These are phyloP conservation scores for Melanerpes formicivorus DNA, from an alignment of 2,113 vertebrate species.

Conservation along the genomic window DNA sequence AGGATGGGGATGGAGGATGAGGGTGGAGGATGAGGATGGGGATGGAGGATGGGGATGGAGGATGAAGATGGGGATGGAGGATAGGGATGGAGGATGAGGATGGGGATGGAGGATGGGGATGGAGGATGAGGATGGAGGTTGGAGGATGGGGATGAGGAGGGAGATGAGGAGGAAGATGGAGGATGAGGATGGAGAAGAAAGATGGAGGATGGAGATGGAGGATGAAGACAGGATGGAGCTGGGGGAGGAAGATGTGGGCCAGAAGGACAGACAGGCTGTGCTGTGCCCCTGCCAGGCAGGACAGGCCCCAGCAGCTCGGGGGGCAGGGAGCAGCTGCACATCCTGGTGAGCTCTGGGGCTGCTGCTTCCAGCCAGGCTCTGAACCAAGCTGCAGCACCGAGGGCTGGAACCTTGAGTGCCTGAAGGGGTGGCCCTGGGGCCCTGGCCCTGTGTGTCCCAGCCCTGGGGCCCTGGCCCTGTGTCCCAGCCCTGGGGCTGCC, in stretches of 20 bases:
- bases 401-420: rapidly evolving
- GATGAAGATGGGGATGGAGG: no score
- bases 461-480: neutral
- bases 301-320: neutral
- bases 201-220: no score
- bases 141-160: no score
- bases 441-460: neutral
- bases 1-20: no score
- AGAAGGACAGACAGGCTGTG: rapidly evolving
- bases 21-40: no score
- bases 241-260: neutral
- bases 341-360: neutral
- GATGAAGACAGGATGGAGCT: no score
- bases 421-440: neutral
- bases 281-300: neutral
- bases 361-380: neutral
- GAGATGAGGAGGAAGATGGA: no score
- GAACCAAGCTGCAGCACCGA: neutral
- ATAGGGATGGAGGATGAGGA: no score
- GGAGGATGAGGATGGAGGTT: no score
- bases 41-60: no score
- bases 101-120: no score
- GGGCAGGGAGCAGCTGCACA: neutral
- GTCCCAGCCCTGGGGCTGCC: neutral
- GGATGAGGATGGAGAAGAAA: no score